phyloP scores from a whole-genome alignment of 2,113 vertebrate genomes.

The Arizona elegans region DNA sequence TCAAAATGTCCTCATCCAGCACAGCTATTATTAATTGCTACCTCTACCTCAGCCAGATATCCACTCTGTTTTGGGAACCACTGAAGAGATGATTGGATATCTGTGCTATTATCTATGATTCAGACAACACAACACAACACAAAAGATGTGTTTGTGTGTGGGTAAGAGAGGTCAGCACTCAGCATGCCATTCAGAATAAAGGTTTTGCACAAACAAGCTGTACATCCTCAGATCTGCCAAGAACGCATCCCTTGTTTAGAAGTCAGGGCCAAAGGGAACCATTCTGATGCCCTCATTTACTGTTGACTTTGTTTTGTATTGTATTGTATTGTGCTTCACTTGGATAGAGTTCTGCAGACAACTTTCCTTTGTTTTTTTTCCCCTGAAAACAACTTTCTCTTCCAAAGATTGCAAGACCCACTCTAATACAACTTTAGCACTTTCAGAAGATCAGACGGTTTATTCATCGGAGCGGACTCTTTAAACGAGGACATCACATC shows the following conservation, averaged over 20 bases:
- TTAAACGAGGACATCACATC: slow-evolving; percentile 22
- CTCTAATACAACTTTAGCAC: neutral
- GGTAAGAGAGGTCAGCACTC: neutral
- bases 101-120: neutral
- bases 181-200: neutral
- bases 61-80: slow-evolving; percentile 52
- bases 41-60: slow-evolving; percentile 30
- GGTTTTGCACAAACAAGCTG: neutral
- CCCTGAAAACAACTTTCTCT: slow-evolving; percentile 15
- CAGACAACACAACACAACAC: neutral
- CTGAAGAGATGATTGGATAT: slow-evolving; percentile 53
- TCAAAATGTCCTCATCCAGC: neutral
- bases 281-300: neutral
- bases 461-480: neutral
- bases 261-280: no score
- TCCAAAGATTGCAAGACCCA: slow-evolving; percentile 24
- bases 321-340: neutral
- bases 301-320: neutral
- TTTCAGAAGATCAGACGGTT: slow-evolving; percentile 20
- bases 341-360: slow-evolving; percentile 36
- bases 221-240: neutral
- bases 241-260: neutral
- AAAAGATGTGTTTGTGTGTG: neutral
- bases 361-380: slow-evolving; percentile 41
- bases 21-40: neutral